Evolutionary conservation across 1,140 invertebrate genomes (phyloP), one percentile per base, ranked within the genome.

Genomic region (Trypoxylus dichotomus): DNA sequence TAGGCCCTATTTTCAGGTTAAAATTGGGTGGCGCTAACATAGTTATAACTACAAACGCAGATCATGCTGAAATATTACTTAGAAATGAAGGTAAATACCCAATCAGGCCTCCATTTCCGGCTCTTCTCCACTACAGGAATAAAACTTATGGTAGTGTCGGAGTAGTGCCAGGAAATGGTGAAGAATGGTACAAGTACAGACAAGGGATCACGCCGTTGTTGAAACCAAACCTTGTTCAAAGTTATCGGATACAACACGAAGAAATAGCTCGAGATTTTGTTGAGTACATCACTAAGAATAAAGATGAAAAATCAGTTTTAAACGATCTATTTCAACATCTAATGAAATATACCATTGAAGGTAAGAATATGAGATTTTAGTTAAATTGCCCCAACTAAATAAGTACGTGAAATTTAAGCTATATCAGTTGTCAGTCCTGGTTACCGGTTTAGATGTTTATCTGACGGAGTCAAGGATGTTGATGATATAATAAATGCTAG

Each of bases 341-440:
- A 10, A 75, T 84, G 25, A 84, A 83, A 79, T 87, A 82, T 81
- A 78, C 84, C 60, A 84, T 87, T 76, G 85, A 87, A 81, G 84
- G 86, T 86, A 63, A 81, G 72, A 25, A 63, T 19, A 1, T 27
- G 19, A n/a, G 6, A 1, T 19, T 63, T 63, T 63, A 19, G 13
- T 63, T 63, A 27, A 3, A 21, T 24, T 6, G 21, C 3, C 15
- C 7, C 24, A 71, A 71, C 24, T 71, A 21, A 71, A 27, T 37
- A 76, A 79, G 32, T 25, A 74, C 29, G 25, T 72, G 41, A 54
- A 58, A 37, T 82, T 83, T 19, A 63, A 87, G 86, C 83, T 41
- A 86, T 86, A 75, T 86, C 86, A n/a, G 74, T 85, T 15, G 79
- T 84, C 7, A 83, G 80, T 74, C 86, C 86, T n/a, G 86, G 86